Conservation (phyloP, 2,888 invertebrate genomes). For the Lasioglossum marginatum region DNA sequence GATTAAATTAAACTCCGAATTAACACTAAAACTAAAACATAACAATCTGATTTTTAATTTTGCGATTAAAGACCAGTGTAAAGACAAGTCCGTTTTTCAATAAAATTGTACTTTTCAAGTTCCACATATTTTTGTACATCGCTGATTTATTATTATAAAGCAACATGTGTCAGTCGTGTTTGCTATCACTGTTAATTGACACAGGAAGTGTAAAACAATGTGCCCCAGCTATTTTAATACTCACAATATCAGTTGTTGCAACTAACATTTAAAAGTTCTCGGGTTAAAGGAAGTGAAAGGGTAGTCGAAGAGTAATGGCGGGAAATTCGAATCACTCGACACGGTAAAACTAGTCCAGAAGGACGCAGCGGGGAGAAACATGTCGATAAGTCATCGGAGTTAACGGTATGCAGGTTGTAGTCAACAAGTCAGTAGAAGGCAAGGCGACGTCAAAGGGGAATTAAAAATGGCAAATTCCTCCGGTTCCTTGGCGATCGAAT, state of each 20-base stretch:
- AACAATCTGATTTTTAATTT: not conserved
- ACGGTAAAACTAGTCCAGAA: constrained; percentile 24
- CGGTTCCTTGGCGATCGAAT: constrained; percentile 59
- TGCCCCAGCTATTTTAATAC: not conserved
- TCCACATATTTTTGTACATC: not conserved
- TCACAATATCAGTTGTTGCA: not conserved
- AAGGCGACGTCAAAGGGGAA: constrained; percentile 8
- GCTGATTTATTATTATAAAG: not conserved
- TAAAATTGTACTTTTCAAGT: not conserved
- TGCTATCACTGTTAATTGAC: not conserved
- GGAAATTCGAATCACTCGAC: not conserved
- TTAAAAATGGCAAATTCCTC: constrained; percentile 24
- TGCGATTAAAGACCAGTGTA: not conserved
- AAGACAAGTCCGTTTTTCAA: not conserved
- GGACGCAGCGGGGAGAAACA: not conserved
- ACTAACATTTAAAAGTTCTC: not conserved
- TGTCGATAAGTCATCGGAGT: not conserved
- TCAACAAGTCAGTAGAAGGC: constrained; percentile 3
- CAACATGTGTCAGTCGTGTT: not conserved
- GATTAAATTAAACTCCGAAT: not conserved
- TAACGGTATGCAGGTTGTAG: constrained; percentile 37
- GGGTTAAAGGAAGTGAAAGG: constrained; percentile 3
- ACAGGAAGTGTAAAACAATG: not conserved
- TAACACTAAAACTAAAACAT: too few relatives aligned
- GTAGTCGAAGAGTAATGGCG: not conserved